Conservation (phyloP, 2,797 vertebrate genomes). For the Chromis chromis region DNA sequence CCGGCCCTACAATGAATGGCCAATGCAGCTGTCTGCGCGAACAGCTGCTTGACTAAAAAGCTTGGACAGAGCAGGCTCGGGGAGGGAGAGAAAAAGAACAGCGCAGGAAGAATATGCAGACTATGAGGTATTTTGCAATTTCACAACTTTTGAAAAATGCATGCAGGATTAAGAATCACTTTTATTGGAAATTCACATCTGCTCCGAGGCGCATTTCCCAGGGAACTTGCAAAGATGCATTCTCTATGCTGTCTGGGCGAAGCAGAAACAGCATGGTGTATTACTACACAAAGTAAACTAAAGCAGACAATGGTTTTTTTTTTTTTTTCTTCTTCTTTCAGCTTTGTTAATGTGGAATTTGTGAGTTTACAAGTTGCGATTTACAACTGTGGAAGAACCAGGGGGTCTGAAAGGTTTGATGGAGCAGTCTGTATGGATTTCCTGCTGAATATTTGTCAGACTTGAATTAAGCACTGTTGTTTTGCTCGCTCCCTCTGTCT, state of each 20-base stretch:
- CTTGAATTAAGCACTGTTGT: slow-evolving; percentile 81
- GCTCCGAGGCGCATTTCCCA: slow-evolving; percentile 71
- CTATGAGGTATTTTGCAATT: slow-evolving; percentile 76
- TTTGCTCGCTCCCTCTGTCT: slow-evolving; percentile 66
- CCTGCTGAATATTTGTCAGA: slow-evolving; percentile 78
- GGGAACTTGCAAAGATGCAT: slow-evolving; percentile 66
- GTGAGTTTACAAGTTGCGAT: slow-evolving; percentile 67
- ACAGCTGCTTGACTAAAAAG: slow-evolving; percentile 85
- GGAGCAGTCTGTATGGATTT: slow-evolving; percentile 70
- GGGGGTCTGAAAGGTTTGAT: slow-evolving; percentile 67
- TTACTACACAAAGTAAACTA: slow-evolving; percentile 52
- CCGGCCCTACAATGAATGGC: slow-evolving; percentile 75
- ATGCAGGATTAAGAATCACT: slow-evolving; percentile 71
- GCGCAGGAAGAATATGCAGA: slow-evolving; percentile 71
- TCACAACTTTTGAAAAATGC: slow-evolving; percentile 77
- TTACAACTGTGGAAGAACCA: slow-evolving; percentile 66
- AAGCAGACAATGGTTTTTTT: slow-evolving; percentile 57
- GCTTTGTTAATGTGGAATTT: slow-evolving; percentile 68
- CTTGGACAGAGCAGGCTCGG: slow-evolving; percentile 66
- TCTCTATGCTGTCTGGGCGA: slow-evolving; percentile 62
- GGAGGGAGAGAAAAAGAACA: slow-evolving; percentile 66
- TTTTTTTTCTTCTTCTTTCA: slow-evolving; percentile 44
- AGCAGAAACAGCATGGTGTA: slow-evolving; percentile 53
- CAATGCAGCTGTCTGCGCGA: slow-evolving; percentile 84
- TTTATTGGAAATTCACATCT: slow-evolving; percentile 79